These are phyloP conservation scores for Aplysina aerophoba DNA, from an alignment of 37 sponge, comb jelly and placozoan species.

Conservation along the genomic window DNA sequence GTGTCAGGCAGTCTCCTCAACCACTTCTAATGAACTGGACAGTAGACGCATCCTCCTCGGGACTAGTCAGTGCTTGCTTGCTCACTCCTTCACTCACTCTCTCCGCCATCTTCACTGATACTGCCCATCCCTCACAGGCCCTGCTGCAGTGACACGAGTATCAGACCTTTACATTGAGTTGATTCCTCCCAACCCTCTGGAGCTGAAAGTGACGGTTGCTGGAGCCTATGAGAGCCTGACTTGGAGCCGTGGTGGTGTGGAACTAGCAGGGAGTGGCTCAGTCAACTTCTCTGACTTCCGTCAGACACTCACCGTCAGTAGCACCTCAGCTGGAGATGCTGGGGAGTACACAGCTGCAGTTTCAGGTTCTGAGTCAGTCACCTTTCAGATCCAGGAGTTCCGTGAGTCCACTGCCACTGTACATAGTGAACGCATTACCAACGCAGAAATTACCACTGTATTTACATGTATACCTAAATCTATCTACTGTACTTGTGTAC, in stretches of 20 bases:
- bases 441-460: too few species aligned
- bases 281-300: conserved; percentile 23
- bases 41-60: too few species aligned
- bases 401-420: too few species aligned
- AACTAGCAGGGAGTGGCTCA: neutral
- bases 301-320: neutral
- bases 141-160: conserved; percentile 3
- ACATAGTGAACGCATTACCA: too few species aligned
- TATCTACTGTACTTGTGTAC: too few species aligned
- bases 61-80: too few species aligned
- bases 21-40: too few species aligned
- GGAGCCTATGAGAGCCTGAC: conserved; percentile 13
- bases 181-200: conserved; percentile 2
- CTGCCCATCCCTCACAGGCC: neutral
- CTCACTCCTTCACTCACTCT: too few species aligned
- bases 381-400: too few species aligned
- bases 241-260: conserved; percentile 10
- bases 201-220: conserved; percentile 5
- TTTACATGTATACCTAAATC: too few species aligned
- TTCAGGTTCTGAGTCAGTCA: neutral
- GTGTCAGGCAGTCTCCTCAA: too few species aligned
- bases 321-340: conserved; percentile 3
- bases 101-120: too few species aligned
- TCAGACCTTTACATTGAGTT: conserved; percentile 17
- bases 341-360: conserved; percentile 5